Conservation (phyloP, 1,140 invertebrate species). For the Pachyrhynchus sulphureomaculatus region DNA sequence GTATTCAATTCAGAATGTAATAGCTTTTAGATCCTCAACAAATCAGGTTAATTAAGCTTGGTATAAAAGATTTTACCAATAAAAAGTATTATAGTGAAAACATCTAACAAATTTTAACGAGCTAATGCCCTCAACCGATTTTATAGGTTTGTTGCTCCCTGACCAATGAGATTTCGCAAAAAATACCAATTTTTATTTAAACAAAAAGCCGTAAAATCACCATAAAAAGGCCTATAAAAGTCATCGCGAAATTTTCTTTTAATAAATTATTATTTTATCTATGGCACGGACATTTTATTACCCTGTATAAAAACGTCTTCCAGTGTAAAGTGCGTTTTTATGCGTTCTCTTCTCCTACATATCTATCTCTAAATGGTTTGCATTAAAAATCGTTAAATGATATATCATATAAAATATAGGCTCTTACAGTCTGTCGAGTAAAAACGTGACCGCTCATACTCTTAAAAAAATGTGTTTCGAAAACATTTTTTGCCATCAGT, state of each 20-base stretch:
- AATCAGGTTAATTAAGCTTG: no score
- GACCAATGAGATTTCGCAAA: constrained; percentile 2
- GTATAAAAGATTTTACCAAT: no score
- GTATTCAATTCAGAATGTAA: no score
- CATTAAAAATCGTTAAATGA: no score
- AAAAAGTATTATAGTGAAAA: no score
- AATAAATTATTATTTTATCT: constrained; percentile 12
- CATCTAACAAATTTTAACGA: not conserved
- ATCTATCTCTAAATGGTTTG: not conserved
- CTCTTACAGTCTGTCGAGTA: no score
- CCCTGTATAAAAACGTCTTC: constrained; percentile 8
- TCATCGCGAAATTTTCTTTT: constrained; percentile 11
- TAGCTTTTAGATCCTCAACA: no score
- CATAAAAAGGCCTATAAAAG: constrained; percentile 10
- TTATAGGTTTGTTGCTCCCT: constrained; percentile 2
- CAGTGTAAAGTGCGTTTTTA: not conserved
- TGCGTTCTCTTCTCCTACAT: not conserved
- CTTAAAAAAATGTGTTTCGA: no score
- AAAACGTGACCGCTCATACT: no score
- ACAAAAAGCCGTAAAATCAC: constrained; percentile 2
- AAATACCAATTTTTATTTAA: not conserved
- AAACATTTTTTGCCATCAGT: no score
- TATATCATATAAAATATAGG: not conserved
- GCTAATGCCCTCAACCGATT: not conserved
- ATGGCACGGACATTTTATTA: constrained; percentile 5